Evolutionary conservation across 1,140 invertebrate species (phyloP).

Genomic region (Parapsyche elsis): DNA sequence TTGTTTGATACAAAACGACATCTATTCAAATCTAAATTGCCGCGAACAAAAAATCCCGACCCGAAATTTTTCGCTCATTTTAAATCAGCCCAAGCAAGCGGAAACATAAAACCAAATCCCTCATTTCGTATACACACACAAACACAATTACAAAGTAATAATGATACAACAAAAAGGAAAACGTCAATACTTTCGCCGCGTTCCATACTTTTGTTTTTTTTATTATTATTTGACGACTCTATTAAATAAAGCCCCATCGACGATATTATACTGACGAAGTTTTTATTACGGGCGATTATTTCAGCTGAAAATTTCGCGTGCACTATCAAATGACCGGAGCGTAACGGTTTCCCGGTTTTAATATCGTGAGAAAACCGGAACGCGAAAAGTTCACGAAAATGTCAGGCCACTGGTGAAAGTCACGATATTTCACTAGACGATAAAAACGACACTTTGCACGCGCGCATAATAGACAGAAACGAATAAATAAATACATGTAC

Average conservation of each 20-base stretch:
- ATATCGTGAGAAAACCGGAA: constrained; percentile 21
- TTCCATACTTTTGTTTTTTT: no score
- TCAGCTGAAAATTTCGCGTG: constrained; percentile 5
- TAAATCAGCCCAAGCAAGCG: no score
- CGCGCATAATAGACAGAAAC: neutral
- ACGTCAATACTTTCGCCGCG: no score
- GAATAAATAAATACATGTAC: neutral
- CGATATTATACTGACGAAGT: neutral
- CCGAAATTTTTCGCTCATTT: no score
- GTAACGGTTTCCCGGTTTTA: neutral
- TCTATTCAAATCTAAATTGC: constrained; percentile 9
- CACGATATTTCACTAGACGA: constrained; percentile 18
- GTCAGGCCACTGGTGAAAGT: constrained; percentile 15
- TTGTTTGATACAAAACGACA: constrained; percentile 17
- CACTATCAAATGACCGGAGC: neutral
- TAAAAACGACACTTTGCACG: neutral
- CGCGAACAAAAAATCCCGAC: neutral
- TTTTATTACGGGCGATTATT: constrained; percentile 15
- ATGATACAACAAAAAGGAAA: no score
- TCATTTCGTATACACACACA: no score
- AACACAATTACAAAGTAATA: no score
- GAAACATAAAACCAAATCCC: no score
- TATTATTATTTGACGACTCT: neutral
- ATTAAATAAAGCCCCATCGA: neutral
- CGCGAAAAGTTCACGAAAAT: constrained; percentile 38